Evolutionary conservation across 1,140 invertebrate species (phyloP).

Genomic region (Pseudachorutes palmiensis): DNA sequence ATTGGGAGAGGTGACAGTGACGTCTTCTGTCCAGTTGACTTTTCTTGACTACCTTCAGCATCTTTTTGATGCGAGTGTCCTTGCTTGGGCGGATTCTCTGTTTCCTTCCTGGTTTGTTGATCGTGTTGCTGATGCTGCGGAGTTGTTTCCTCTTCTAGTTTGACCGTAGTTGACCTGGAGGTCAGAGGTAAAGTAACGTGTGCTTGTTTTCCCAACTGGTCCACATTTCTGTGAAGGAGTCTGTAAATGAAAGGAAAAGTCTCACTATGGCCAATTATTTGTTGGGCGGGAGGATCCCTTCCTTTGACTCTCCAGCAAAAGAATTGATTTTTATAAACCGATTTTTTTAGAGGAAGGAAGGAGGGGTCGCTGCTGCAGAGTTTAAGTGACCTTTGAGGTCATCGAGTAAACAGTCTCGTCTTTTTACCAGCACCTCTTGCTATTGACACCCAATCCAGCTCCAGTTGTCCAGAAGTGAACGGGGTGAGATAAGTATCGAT

Average conservation of each 20-base stretch:
- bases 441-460: not conserved
- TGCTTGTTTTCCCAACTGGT: constrained; percentile 52
- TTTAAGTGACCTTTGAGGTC: no score
- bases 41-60: not conserved
- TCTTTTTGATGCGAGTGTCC: not conserved
- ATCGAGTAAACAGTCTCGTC: not conserved
- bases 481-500: not conserved
- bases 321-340: not conserved
- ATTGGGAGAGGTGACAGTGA: not conserved
- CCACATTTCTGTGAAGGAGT: constrained; percentile 48
- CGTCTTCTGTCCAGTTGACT: constrained; percentile 1
- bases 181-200: constrained; percentile 51
- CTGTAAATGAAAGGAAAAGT: constrained; percentile 18
- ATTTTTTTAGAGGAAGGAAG: not conserved
- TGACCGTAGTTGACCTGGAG: not conserved
- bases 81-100: not conserved
- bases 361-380: not conserved
- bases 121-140: not conserved
- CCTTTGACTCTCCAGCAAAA: not conserved
- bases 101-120: not conserved
- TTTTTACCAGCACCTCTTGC: not conserved
- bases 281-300: not conserved
- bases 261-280: not conserved
- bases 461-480: not conserved
- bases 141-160: not conserved